These are phyloP conservation scores for Perithous albicinctus DNA, from an alignment of 2,888 invertebrate species.

Conservation along the genomic window DNA sequence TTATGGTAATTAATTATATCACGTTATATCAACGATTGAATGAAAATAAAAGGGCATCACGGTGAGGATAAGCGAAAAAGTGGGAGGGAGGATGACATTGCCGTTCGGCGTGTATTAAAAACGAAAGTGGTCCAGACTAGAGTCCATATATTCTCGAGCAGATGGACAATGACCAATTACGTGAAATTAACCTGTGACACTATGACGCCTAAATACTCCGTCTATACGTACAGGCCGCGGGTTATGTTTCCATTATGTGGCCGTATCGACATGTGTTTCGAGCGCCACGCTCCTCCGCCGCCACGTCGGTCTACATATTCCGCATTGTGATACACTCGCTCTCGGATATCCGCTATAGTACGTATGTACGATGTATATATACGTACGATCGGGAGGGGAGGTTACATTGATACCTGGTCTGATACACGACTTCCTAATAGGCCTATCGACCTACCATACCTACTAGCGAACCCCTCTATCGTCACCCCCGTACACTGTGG, in stretches of 20 bases:
- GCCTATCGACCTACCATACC: conserved; percentile 70
- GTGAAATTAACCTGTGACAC: conserved; percentile 84
- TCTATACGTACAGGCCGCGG: conserved; percentile 70
- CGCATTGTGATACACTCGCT: conserved; percentile 67
- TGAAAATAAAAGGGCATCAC: conserved; percentile 69
- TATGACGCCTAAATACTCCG: conserved; percentile 81
- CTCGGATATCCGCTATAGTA: conserved; percentile 60
- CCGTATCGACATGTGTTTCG: conserved; percentile 84
- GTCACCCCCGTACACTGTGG: conserved; percentile 45
- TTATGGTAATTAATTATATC: conserved; percentile 50
- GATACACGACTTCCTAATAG: conserved; percentile 77
- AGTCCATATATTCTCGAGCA: conserved; percentile 60
- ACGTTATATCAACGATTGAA: conserved; percentile 66
- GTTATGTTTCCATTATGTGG: conserved; percentile 84
- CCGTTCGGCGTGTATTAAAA: conserved; percentile 39
- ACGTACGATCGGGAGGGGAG: conserved; percentile 39
- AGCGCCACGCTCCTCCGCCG: conserved; percentile 69
- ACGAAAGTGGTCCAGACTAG: conserved; percentile 59
- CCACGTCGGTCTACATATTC: conserved; percentile 65
- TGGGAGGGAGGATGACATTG: not conserved
- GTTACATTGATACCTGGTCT: conserved; percentile 70
- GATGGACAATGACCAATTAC: conserved; percentile 83
- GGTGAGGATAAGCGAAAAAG: conserved; percentile 32
- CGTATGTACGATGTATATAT: conserved; percentile 58
- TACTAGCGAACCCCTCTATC: conserved; percentile 48